Evolutionary conservation across 1,140 invertebrate genomes (phyloP).

Genomic region (Zeugodacus cucurbitae): DNA sequence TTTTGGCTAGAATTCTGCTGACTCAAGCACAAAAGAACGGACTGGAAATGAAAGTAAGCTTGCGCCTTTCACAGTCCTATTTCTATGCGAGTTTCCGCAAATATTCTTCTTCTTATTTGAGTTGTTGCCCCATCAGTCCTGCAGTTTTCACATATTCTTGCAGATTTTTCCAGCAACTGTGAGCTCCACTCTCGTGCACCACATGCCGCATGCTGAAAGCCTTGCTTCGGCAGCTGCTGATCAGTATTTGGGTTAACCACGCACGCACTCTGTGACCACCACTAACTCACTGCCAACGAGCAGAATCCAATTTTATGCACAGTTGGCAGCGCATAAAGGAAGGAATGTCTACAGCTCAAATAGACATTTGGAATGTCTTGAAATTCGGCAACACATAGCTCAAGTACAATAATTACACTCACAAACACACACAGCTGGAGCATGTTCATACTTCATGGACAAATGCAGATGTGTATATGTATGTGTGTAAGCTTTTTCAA

Average conservation of each 20-base stretch:
- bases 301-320: background rate
- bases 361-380: background rate
- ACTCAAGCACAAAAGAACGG: conserved; percentile 28
- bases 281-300: background rate
- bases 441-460: background rate
- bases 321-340: background rate
- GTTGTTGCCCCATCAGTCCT: background rate
- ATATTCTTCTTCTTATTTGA: background rate
- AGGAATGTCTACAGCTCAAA: background rate
- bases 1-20: conserved; percentile 1
- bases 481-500: no score
- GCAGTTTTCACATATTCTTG: background rate
- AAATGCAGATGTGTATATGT: background rate
- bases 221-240: background rate
- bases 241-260: background rate
- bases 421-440: background rate
- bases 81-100: background rate
- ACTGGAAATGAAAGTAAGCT: conserved; percentile 29
- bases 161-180: background rate
- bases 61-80: background rate
- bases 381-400: background rate
- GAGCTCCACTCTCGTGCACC: background rate
- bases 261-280: background rate
- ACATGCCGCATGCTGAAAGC: background rate
- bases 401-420: background rate